phyloP scores from a whole-genome alignment of 2,888 invertebrate species.

The Lutraria lutraria region DNA sequence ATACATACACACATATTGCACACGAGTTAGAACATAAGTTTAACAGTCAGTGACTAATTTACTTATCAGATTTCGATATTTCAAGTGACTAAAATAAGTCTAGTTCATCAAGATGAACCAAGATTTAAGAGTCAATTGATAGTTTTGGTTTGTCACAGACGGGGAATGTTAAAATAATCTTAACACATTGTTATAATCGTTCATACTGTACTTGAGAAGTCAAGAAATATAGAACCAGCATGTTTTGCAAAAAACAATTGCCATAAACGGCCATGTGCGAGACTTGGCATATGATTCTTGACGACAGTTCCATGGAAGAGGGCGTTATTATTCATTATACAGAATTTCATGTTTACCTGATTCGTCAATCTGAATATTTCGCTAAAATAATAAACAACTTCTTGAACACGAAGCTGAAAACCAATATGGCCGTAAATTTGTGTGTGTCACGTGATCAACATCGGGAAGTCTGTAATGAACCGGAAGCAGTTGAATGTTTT shows the following conservation, averaged over 20 bases:
- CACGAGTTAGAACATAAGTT: too few relatives aligned
- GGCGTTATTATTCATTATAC: not conserved
- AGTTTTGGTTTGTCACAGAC: not conserved
- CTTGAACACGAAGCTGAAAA: slow-evolving; percentile 81
- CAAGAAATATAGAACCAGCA: slow-evolving; percentile 10
- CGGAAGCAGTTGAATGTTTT: slow-evolving; percentile 44
- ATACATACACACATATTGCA: too few relatives aligned
- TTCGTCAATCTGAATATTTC: slow-evolving; percentile 21
- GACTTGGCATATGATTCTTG: not conserved
- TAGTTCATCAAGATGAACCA: too few relatives aligned
- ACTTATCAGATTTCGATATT: too few relatives aligned
- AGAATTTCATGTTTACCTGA: slow-evolving; percentile 23
- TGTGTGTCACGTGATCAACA: slow-evolving; percentile 82
- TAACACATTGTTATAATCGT: slow-evolving; percentile 3
- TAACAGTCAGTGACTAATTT: too few relatives aligned
- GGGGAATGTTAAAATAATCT: not conserved
- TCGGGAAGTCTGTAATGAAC: slow-evolving; percentile 38
- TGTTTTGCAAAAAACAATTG: slow-evolving; percentile 22
- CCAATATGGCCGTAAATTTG: slow-evolving; percentile 83
- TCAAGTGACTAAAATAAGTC: too few relatives aligned
- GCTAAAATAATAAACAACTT: slow-evolving; percentile 63
- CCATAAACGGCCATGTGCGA: not conserved
- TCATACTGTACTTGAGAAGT: not conserved
- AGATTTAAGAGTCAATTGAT: too few relatives aligned
- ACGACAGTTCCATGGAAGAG: not conserved